Evolutionary conservation across 2,113 vertebrate genomes (phyloP), one percentile per base, ranked within the genome.

Genomic region (Antigone vipio): DNA sequence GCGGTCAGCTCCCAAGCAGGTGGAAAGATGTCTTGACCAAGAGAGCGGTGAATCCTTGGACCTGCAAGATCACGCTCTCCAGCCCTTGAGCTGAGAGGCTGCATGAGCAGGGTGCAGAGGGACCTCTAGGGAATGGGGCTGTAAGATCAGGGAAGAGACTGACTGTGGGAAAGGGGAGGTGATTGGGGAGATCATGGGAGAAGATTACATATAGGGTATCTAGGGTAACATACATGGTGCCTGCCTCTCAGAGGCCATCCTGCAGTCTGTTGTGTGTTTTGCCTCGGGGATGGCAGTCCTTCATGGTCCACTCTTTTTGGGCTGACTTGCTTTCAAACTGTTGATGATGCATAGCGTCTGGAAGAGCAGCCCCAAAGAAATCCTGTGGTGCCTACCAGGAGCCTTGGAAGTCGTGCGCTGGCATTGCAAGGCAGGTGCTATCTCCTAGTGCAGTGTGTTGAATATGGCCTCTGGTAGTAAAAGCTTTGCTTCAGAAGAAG

Each of bases 401-500:
- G 5, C 38, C 89, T 63, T 82, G 11, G 10, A 74, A 89, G 38
- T 49, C 0, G 0, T 44, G 20, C 11, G 0, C 18, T 52, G 30
- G 13, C 9, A 0, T 71, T 74, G 23, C n/a, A 77, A 71, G 32
- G 40, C 72, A 80, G 27, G 27, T 84, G 55, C 40, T 74, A 1
- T 81, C 78, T 94, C 40, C 18, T 66, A 68, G 35, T 2, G 4
- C 17, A 24, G 24, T 11, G 24, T 83, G 66, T 49, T 88, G 71
- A 73, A 35, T 34, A 44, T 60, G 74, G 35, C 30, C 35, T 83
- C 35, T 6, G 7, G 13, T 40, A 58, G 34, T 49, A 53, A 93
- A 93, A 90, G 26, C 22, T 88, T 92, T 88, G 34, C 73, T 90
- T 85, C 34, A 66, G 71, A 82, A 75, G 52, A 76, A 66, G 27